A percentile compares a stretch with the other conserved stretches of the same genome.
These are phyloP conservation scores for Epizoanthus fatuus DNA, from an alignment of 92 coral and sea anemone genomes.

Conservation along the genomic window DNA sequence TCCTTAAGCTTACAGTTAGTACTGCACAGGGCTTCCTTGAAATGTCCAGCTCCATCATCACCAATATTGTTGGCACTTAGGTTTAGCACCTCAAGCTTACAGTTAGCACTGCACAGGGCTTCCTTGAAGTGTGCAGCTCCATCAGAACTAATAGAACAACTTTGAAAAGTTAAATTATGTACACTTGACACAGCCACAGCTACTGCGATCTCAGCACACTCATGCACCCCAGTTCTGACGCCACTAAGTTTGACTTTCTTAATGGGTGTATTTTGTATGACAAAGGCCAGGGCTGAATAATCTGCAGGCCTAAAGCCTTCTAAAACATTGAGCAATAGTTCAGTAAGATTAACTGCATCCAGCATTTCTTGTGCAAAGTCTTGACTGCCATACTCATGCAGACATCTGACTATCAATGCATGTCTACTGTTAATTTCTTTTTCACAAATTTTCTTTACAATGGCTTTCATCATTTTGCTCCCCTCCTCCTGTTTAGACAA, in stretches of 20 bases:
- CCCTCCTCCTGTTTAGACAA: constrained; percentile 32
- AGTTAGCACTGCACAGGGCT: too few relatives aligned
- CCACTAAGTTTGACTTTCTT: neutral
- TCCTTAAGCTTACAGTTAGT: too few relatives aligned
- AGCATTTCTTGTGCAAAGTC: neutral
- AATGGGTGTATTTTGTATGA: neutral
- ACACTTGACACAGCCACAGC: neutral
- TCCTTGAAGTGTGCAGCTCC: neutral
- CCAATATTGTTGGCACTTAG: too few relatives aligned
- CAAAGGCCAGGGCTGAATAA: neutral
- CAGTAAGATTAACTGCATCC: neutral
- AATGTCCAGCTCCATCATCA: too few relatives aligned
- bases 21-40: too few relatives aligned
- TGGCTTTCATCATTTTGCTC: constrained; percentile 11
- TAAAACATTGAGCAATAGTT: neutral
- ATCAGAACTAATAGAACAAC: neutral
- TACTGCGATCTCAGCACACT: neutral
- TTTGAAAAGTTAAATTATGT: neutral
- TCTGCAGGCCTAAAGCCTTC: neutral
- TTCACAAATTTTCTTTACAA: neutral
- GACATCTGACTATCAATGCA: neutral
- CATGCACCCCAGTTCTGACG: neutral
- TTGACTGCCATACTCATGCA: neutral
- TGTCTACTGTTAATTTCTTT: neutral
- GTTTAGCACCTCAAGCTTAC: neutral